Evolutionary conservation across 2,888 invertebrate species (phyloP).

Genomic region (Cheilosia scutellata): DNA sequence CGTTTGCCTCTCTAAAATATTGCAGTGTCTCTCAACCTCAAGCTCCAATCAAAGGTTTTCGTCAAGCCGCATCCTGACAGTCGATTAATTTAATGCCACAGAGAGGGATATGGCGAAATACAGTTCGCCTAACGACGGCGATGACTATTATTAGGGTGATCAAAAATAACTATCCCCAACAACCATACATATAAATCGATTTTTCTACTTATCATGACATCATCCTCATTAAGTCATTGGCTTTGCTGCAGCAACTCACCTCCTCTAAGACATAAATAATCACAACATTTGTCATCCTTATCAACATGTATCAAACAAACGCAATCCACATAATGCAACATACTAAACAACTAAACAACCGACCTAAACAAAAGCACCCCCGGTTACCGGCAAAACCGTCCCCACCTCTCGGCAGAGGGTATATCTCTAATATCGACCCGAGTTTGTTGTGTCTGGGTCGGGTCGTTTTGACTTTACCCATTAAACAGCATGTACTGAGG

Average conservation of each 20-base stretch:
- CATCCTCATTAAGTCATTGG: conserved; percentile 70
- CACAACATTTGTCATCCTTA: conserved; percentile 63
- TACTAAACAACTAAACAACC: conserved; percentile 15
- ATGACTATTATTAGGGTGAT: neutral
- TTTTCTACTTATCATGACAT: conserved; percentile 62
- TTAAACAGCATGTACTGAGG: conserved; percentile 28
- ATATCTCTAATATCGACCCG: conserved; percentile 72
- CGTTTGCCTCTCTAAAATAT: no score
- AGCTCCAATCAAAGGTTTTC: no score
- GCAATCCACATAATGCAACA: conserved; percentile 64
- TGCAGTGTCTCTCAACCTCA: no score
- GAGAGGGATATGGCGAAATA: no score
- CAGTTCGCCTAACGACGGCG: no score
- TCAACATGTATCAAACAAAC: conserved; percentile 70
- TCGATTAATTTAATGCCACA: no score
- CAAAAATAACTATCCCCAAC: neutral
- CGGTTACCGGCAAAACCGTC: neutral
- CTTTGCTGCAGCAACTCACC: conserved; percentile 9
- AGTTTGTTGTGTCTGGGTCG: conserved; percentile 74
- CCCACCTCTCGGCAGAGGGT: neutral
- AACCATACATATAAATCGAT: conserved; percentile 44
- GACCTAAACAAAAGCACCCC: conserved; percentile 13
- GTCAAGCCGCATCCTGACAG: no score
- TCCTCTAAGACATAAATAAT: neutral
- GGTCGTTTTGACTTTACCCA: conserved; percentile 66